Evolutionary conservation across 2,888 invertebrate genomes (phyloP).

Genomic region (Drosophila mimetica): DNA sequence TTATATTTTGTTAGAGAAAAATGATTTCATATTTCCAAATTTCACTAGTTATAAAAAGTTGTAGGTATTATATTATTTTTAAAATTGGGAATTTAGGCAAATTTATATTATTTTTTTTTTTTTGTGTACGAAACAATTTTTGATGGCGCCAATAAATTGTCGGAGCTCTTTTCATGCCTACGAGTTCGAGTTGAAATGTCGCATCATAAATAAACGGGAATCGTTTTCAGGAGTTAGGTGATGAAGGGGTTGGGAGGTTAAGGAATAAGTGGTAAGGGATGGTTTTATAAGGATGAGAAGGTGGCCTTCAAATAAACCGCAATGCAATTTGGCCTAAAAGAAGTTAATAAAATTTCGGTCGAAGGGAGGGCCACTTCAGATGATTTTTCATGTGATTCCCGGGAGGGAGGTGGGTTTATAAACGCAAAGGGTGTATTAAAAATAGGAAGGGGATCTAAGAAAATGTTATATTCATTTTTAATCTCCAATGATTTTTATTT

Average conservation of each 20-base stretch:
- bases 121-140: constrained; percentile 50
- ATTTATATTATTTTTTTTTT: too few species aligned
- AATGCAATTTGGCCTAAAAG: constrained; percentile 81
- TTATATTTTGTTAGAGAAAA: too few species aligned
- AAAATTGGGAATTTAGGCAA: too few species aligned
- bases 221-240: constrained; percentile 19
- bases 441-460: neutral
- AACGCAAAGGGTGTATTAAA: neutral
- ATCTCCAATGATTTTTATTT: too few species aligned
- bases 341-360: constrained; percentile 74
- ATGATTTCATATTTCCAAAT: too few species aligned
- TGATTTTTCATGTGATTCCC: constrained; percentile 11
- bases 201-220: constrained; percentile 71
- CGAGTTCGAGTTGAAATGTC: constrained; percentile 68
- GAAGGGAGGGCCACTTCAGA: constrained; percentile 8
- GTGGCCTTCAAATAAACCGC: constrained; percentile 76
- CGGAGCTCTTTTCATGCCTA: constrained; percentile 60
- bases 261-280: neutral
- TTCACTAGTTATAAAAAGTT: too few species aligned
- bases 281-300: neutral
- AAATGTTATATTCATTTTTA: too few species aligned
- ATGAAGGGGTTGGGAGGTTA: constrained; percentile 4
- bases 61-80: too few species aligned
- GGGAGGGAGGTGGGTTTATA: neutral
- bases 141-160: constrained; percentile 75